These are phyloP conservation scores for Spizaetus ornatus DNA, from an alignment of 2,113 vertebrate genomes.

Conservation along the genomic window DNA sequence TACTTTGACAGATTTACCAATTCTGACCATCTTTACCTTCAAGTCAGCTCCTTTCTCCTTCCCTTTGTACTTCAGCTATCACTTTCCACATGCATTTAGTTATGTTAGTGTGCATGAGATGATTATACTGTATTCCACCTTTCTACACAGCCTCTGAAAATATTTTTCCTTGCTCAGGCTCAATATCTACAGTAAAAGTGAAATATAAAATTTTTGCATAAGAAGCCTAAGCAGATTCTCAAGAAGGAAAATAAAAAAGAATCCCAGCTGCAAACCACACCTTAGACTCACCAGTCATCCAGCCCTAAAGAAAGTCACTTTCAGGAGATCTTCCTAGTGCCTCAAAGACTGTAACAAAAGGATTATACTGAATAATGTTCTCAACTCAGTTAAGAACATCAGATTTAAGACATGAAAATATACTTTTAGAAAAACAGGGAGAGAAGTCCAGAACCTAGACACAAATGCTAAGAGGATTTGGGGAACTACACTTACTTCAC, in stretches of 20 bases:
- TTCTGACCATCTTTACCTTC: neutral
- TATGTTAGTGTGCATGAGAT: neutral
- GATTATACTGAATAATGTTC: neutral
- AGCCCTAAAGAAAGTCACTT: neutral
- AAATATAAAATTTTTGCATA: neutral
- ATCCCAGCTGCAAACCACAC: neutral
- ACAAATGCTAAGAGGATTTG: neutral
- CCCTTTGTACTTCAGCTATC: neutral
- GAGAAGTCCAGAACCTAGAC: neutral
- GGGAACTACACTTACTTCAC: neutral
- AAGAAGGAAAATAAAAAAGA: neutral
- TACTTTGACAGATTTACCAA: neutral
- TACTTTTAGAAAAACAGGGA: neutral
- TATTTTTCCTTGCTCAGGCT: neutral
- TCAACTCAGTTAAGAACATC: neutral
- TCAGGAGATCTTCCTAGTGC: neutral
- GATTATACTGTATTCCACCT: neutral
- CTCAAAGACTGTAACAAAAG: neutral
- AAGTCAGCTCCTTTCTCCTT: neutral
- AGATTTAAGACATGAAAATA: neutral
- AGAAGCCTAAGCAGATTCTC: neutral
- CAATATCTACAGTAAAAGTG: neutral
- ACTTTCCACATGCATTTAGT: neutral
- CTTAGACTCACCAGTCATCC: neutral
- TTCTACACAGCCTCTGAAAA: neutral